Evolutionary conservation across 1,140 invertebrate species (phyloP), one percentile per base, ranked within the genome.

Genomic region (Berghia stephanieae): DNA sequence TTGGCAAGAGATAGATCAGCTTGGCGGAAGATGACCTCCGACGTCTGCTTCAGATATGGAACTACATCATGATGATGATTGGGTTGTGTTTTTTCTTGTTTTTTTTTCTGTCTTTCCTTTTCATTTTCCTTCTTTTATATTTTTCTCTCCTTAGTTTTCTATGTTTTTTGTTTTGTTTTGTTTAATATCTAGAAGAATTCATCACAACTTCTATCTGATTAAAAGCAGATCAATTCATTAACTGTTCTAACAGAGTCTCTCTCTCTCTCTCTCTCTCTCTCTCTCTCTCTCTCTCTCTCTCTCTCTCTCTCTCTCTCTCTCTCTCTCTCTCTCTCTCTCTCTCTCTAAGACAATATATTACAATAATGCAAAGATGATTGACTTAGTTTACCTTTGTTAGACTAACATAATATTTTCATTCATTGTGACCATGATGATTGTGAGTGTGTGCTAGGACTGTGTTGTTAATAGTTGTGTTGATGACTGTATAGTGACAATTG

Each of bases 241-340:
- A 27, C 5, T 36, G 40, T 66, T 5, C 60, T 27, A 16, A 52
- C 24, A 52, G 13, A 16, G n/a, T 13, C 46, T 13, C 46, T 16
- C 13, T 52, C 24, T 24, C 46, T 1, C 8, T 6, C 18, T 57
- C n/a, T 57, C n/a, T 18, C n/a, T 57, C n/a, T 57, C n/a, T 57
- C n/a, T 57, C n/a, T 57, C n/a, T 57, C n/a, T 57, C n/a, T 57
- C n/a, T 57, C 24, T 60, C 24, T 60, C 24, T 60, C 24, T 60
- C 8, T 31, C 6, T 3, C 8, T 31, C n/a, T 60, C 55, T 60
- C 4, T 60, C 55, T 60, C 55, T 69, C 67, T 38, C 40, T 4
- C 55, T 60, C 55, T 60, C 55, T 60, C 4, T 60, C 4, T 60
- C 55, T 60, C 46, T 24, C 46, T 52, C 46, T 24, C 46, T 60